Evolutionary conservation across 2,888 invertebrate species (phyloP), one percentile per base, ranked within the genome.

Genomic region (Trissonchulus latispiculum): DNA sequence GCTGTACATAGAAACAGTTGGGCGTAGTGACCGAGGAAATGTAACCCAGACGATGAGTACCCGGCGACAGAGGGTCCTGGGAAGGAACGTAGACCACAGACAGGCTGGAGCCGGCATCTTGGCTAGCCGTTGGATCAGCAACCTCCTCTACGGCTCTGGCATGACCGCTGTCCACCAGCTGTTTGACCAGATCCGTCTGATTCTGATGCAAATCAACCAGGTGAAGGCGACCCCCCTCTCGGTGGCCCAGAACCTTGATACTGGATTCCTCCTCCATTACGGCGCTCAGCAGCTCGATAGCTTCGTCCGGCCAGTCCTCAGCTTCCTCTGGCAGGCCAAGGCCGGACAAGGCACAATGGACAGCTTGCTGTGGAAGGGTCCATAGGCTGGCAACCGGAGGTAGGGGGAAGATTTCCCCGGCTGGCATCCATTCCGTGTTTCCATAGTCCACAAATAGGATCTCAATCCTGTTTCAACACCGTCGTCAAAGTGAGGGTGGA

Each of bases 1-100:
- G 36, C 33, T 68, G 69, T n/a, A 68, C 69, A 36, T 68, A 68
- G 36, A 68, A 68, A 15, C n/a, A 68, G 36, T 68, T 68, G 15
- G 69, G 69, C 3, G 69, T 68, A n/a, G 15, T 33, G 2, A 68
- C 69, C n/a, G 32, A 3, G 3, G 69, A 68, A 3, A 68, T 33
- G 36, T 68, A 68, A 15, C 2, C 69, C 3, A 8, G 31, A 35
- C 36, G 35, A 18, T 3, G 33, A n/a, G 28, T 33, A 2, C 35
- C 32, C 3, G 69, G 31, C n/a, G 33, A 36, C 3, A 68, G 31
- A 15, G 48, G 48, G 8, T 48, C 48, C n/a, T n/a, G n/a, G n/a
- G n/a, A n/a, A n/a, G n/a, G n/a, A n/a, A n/a, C n/a, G n/a, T n/a
- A n/a, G n/a, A n/a, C n/a, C n/a, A n/a, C n/a, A n/a, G n/a, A n/a